Percentiles rank a stretch among this genome's conserved stretches.
Conservation (phyloP, 2,888 invertebrate species). For the Hipparchia sbordonii region DNA sequence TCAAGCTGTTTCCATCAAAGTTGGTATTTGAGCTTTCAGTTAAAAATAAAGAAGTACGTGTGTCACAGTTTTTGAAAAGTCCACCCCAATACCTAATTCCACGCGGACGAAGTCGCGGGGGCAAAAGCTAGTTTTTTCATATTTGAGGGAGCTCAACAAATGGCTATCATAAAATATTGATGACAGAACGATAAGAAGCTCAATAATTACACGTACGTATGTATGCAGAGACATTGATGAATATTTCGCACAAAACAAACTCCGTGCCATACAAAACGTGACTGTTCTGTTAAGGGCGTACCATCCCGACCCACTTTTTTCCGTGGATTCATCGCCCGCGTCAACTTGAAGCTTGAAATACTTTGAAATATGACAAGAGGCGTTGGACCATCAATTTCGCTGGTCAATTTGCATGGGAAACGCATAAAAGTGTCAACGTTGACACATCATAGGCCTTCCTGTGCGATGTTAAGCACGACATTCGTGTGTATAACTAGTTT, state of each 20-base stretch:
- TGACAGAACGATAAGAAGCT: no score
- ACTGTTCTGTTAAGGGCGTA: constrained; percentile 15
- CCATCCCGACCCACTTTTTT: constrained; percentile 24
- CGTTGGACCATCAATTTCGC: constrained; percentile 57
- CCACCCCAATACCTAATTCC: no score
- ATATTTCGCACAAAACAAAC: constrained; percentile 22
- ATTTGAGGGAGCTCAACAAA: no score
- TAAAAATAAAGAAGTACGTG: no score
- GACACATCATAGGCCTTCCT: constrained; percentile 48
- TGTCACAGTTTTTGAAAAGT: no score
- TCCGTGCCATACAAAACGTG: constrained; percentile 1
- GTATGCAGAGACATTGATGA: constrained; percentile 29
- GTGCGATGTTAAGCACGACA: constrained; percentile 7
- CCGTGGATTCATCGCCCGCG: constrained; percentile 29
- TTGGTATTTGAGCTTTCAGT: no score
- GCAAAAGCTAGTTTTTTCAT: not conserved
- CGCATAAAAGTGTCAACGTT: constrained; percentile 61
- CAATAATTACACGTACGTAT: not conserved
- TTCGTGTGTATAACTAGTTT: constrained; percentile 14
- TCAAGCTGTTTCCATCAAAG: no score
- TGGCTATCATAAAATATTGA: not conserved
- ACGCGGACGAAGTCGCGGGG: no score
- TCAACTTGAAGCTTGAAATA: constrained; percentile 53
- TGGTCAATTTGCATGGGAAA: constrained; percentile 63
- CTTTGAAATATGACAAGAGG: constrained; percentile 58